Base-by-base conservation (phyloP, 2,888 invertebrate species). In the Chironomus tentans region DNA sequence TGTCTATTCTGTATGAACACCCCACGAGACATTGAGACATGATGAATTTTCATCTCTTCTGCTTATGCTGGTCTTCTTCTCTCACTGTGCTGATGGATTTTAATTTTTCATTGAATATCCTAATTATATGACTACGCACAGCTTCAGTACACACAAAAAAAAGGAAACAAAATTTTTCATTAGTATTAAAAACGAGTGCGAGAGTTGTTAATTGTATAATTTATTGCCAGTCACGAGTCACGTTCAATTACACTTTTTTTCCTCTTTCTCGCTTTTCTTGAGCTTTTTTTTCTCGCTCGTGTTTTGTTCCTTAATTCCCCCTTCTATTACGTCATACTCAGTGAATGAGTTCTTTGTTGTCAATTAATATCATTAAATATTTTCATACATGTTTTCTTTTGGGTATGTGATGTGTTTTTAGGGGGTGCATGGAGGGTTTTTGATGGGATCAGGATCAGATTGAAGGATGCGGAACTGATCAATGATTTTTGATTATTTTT, bases 201-300 rank as follows among this genome's bases (percentile, higher is more conserved):
- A 38, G 71, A 71, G 71, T 71, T 72, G 72, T 72, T 72, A 72
- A 72, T 72, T 72, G 72, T 62, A 72, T 72, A 72, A 72, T 72
- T 72, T 72, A 72, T 72, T 72, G 72, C 50, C 72, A 72, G 72
- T 72, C 72, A 72, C 72, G 72, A 72, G 72, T 72, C 72, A 72
- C 72, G 72, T 72, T 72, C 72, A 72, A 72, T 72, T 72, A 72
- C 62, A 72, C 22, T 72, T 72, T 62, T 38, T 62, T 38, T 56
- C 24, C 13, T 70, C 18, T 62, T 62, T 62, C 18, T 22, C 62
- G 62, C 62, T 18, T 22, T 12, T n/a, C n/a, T n/a, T n/a, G n/a
- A n/a, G n/a, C 62, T 62, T 62, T 4, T n/a, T 50, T 15, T 50
- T 15, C 10, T 50, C 15, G n/a, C 2, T 3, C 50, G 12, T 2